Evolutionary conservation across 1,140 invertebrate genomes (phyloP), one percentile per base, ranked within the genome.

Genomic region (Samia ricini): DNA sequence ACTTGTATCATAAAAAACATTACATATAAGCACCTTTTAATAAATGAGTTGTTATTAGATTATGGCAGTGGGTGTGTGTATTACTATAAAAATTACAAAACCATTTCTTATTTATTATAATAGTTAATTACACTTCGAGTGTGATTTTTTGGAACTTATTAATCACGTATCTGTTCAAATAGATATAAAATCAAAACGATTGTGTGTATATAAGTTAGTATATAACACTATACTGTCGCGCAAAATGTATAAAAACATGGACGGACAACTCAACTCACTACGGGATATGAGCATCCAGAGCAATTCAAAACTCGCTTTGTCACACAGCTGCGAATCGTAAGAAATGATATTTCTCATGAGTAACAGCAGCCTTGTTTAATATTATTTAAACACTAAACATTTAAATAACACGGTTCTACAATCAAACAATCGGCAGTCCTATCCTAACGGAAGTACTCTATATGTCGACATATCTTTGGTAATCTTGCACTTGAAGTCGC

Each of bases 191-290:
- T 42, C 10, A 12, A 42, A 36, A 36, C 10, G 33, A n/a, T n/a
- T n/a, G n/a, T n/a, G n/a, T n/a, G n/a, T n/a, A n/a, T n/a, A n/a
- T n/a, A n/a, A n/a, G n/a, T n/a, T n/a, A n/a, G n/a, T n/a, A n/a
- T n/a, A n/a, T n/a, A n/a, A n/a, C n/a, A 72, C 55, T 49, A 77
- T 68, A 75, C 67, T 82, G 74, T 76, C 82, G 82, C 82, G 82
- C 82, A 81, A 85, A 80, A 83, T 84, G 77, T 89, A 87, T 81
- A 89, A 52, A 52, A 52, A 86, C 83, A 77, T 89, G 87, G 87
- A 89, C 87, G 87, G 87, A 88, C 76, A 89, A 88, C 87, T 88
- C 87, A 89, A 88, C 83, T 87, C 81, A 88, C 79, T 86, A 77
- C 73, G 60, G 85, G 79, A 85, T 83, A 88, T 88, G 86, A 84